Base-by-base conservation (phyloP, 64 coral and sea anemone genomes). In the Astreopora myriophthalma region DNA sequence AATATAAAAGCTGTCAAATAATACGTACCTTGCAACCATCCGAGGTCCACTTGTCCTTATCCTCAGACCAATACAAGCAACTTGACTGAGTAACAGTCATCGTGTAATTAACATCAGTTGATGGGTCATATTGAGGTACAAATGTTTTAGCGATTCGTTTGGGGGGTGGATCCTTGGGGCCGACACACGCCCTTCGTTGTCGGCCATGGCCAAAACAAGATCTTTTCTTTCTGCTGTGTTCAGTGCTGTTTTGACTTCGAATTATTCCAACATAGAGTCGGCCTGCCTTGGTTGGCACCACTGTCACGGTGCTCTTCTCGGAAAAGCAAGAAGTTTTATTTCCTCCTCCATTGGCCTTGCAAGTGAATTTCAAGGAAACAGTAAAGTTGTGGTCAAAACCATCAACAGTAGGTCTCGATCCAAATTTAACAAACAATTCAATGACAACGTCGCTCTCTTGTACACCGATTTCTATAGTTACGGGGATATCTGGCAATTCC, bases 181-280 rank as follows among this genome's bases (percentile, higher is more conserved):
- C 85, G 34, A 89, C 90, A 48, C 94, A 96, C 0, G 74, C 92
- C n/a, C n/a, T n/a, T n/a, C n/a, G n/a, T n/a, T n/a, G n/a, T n/a
- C n/a, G n/a, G n/a, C n/a, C n/a, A n/a, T n/a, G n/a, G n/a, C n/a
- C n/a, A n/a, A n/a, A n/a, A n/a, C n/a, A n/a, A n/a, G n/a, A n/a
- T 26, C 94, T 76, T 40, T 69, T 81, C 11, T 89, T 75, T 3
- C 94, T 84, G 25, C 84, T 86, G 5, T 83, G 37, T 40, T 69
- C 85, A 84, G 62, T 49, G 28, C 94, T 30, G 16, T 88, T 80
- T 28, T 79, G 67, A 30, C 8, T 55, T 40, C 30, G 26, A 25
- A 48, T 71, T 14, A 96, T 35, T 22, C 94, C 94, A 27, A 96
- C 68, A 57, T 31, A 96, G 48, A 93, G 84, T 30, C 85, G 17